Evolutionary conservation across 2,888 invertebrate genomes (phyloP).

Genomic region (Dyspetes luteomarginatus): DNA sequence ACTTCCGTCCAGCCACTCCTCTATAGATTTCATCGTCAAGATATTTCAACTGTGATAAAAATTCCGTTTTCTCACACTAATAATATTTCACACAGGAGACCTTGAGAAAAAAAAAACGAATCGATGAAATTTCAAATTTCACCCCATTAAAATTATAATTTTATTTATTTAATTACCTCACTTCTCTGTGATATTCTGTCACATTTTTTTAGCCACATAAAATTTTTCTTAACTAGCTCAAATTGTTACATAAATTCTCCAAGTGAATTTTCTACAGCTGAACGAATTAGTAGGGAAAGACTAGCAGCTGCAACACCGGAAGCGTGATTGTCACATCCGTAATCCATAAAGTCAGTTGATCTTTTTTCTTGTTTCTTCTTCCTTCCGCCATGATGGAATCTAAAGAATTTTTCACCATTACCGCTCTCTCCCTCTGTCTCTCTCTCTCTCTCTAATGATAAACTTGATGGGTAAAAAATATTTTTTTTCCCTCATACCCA

Average conservation of each 20-base stretch:
- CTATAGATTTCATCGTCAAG: neutral
- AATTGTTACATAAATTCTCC: neutral
- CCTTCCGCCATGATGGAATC: conserved; percentile 38
- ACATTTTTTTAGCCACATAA: too few relatives aligned
- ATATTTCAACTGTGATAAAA: neutral
- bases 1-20: conserved; percentile 11
- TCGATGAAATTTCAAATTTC: too few relatives aligned
- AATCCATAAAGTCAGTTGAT: conserved; percentile 77
- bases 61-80: too few relatives aligned
- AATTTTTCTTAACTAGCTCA: too few relatives aligned
- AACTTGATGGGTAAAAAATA: conserved; percentile 1
- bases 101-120: too few relatives aligned
- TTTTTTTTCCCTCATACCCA: conserved; percentile 65
- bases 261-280: conserved; percentile 72
- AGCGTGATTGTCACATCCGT: conserved; percentile 83
- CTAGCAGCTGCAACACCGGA: conserved; percentile 83
- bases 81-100: too few relatives aligned
- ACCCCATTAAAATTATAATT: too few relatives aligned
- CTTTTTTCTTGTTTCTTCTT: conserved; percentile 63
- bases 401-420: conserved; percentile 16
- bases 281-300: conserved; percentile 78
- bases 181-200: too few relatives aligned
- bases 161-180: too few relatives aligned
- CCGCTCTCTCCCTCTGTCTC: too few relatives aligned
- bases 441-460: neutral